Base-by-base conservation (phyloP, 1,140 invertebrate species). In the Drosophila pseudoananassae region DNA sequence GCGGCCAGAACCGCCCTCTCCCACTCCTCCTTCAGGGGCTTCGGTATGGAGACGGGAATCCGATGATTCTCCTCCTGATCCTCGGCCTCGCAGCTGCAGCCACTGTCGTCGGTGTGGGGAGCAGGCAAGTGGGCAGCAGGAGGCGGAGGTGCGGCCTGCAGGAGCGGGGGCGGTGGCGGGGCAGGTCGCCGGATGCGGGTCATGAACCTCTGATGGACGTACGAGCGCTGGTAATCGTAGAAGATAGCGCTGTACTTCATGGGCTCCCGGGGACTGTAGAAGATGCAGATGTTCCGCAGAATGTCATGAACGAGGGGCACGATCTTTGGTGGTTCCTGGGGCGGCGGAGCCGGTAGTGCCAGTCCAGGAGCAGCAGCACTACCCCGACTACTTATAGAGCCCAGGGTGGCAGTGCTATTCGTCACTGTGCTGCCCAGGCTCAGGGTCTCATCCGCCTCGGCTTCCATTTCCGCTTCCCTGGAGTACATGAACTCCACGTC, bases 401-500 rank as follows among this genome's bases (percentile, higher is more conserved):
- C 79, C 36, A 91, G 14, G 15, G 87, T 91, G 9, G 83, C 83
- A 3, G 83, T 89, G 63, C 87, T 91, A 27, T 88, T 90, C 5
- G 90, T 87, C 17, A 91, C 77, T 1, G 90, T 91, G 63, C 87
- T 91, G 60, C 90, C 87, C 61, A 84, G 47, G 51, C 78, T 74
- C 3, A 88, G 74, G 7, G 82, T 78, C 12, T 83, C 33, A 47
- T 40, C 36, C 4, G 33, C 40, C 20, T 59, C 29, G 3, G 17
- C 1, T 29, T 29, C 54, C 7, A 20, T 31, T 25, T 46, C 56
- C 33, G 60, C 10, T 9, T 68, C 64, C 15, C 74, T 82, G n/a
- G 83, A 68, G 43, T 85, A 91, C 75, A 85, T 90, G 55, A 91
- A 91, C 54, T 91, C 90, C 53, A 82, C 80, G 54, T 91, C 90